A percentile compares a stretch with the other conserved stretches of the same genome.
Conservation (phyloP, 2,888 invertebrate genomes). For the Cacoxenus indagator region DNA sequence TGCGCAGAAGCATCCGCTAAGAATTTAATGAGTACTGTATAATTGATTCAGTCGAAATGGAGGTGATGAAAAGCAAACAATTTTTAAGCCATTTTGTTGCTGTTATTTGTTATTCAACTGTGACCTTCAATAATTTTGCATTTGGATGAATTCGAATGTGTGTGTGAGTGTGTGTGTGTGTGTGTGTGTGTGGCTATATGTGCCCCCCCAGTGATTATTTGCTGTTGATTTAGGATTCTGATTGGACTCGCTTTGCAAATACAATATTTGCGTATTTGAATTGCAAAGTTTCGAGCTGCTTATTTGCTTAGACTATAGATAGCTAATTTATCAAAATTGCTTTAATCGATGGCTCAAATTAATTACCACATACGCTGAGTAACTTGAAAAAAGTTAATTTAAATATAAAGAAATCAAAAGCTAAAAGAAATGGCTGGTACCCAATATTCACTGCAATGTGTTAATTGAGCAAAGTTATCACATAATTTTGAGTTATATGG, state of each 20-base stretch:
- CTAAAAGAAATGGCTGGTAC: not conserved
- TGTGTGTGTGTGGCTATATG: not conserved
- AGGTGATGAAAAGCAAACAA: not conserved
- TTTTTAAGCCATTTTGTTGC: not conserved
- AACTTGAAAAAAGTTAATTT: not conserved
- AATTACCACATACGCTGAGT: not conserved
- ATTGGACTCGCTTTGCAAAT: slow-evolving; percentile 1
- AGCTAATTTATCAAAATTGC: slow-evolving; percentile 12
- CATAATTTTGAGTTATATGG: not conserved
- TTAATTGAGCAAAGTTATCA: slow-evolving; percentile 3
- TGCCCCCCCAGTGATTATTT: not conserved
- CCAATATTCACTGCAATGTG: not conserved
- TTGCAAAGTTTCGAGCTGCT: not conserved
- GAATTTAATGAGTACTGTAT: not conserved
- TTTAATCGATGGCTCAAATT: not conserved
- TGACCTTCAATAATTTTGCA: not conserved
- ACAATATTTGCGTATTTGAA: slow-evolving; percentile 11
- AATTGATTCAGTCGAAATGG: not conserved
- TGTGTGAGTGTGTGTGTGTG: not conserved
- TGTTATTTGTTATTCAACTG: not conserved
- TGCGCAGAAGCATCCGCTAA: not conserved
- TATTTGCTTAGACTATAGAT: not conserved
- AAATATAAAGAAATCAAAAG: not conserved
- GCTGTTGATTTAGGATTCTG: slow-evolving; percentile 13
- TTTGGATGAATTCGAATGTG: too few species aligned